These are phyloP conservation scores for Drosophila mauritiana DNA, from an alignment of 1,140 invertebrate species.

Conservation along the genomic window DNA sequence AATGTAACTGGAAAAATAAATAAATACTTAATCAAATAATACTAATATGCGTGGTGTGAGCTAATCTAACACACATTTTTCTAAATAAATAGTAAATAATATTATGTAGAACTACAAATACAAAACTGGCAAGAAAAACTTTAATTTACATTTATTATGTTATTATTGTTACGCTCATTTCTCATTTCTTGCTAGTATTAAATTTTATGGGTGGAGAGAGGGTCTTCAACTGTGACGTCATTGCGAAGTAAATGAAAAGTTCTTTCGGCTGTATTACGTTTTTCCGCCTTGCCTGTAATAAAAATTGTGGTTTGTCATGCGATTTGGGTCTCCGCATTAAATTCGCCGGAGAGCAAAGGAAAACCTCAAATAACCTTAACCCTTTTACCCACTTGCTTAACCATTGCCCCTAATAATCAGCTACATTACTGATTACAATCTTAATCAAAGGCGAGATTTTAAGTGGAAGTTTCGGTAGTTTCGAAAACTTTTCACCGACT, in stretches of 20 bases:
- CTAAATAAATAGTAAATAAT: too few species aligned
- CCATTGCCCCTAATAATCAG: constrained; percentile 20
- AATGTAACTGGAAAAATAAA: not conserved
- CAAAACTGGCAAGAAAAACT: constrained; percentile 34
- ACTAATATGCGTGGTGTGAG: too few species aligned
- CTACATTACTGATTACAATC: constrained; percentile 27
- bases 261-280: constrained; percentile 45
- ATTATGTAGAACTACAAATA: too few species aligned
- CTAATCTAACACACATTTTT: too few species aligned
- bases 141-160: constrained; percentile 52
- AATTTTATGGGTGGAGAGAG: constrained; percentile 2
- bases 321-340: constrained; percentile 43
- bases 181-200: constrained; percentile 3
- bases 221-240: constrained; percentile 58
- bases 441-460: constrained; percentile 35
- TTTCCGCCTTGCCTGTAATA: constrained; percentile 64
- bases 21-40: too few species aligned
- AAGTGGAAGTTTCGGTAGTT: constrained; percentile 24
- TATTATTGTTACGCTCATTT: constrained; percentile 31
- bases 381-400: constrained; percentile 3
- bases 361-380: constrained; percentile 13
- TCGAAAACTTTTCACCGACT: not conserved
- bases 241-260: constrained; percentile 70
- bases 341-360: not conserved
- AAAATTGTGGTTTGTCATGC: constrained; percentile 77